Conservation (phyloP, 2,797 vertebrate species). For the Enteromius thamalakanensis region DNA sequence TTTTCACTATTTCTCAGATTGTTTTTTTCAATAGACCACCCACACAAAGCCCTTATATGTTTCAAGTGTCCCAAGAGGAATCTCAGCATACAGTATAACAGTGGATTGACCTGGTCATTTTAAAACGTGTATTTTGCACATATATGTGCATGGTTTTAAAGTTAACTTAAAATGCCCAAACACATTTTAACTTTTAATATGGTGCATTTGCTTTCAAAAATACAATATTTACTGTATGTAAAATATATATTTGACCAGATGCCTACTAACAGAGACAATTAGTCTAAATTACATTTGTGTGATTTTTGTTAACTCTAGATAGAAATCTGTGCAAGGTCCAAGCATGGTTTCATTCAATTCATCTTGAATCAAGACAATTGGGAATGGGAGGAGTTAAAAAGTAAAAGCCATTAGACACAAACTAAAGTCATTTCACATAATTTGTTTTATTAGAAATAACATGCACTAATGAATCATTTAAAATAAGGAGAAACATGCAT, state of each 20-base stretch:
- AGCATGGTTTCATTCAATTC: neutral
- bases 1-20: neutral
- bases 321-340: too few species aligned
- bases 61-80: neutral
- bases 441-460: neutral
- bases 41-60: neutral
- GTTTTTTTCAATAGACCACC: neutral
- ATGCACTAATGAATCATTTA: neutral
- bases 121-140: neutral
- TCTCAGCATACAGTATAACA: neutral
- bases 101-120: neutral
- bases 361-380: neutral
- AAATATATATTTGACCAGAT: too few species aligned
- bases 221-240: neutral
- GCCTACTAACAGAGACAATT: too few species aligned
- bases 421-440: neutral
- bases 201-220: neutral
- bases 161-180: neutral
- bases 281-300: too few species aligned
- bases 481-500: neutral
- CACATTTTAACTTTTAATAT: neutral
- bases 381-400: neutral
- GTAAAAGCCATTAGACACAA: neutral
- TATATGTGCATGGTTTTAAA: neutral
- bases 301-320: too few species aligned